Base-by-base conservation (phyloP, 2,113 vertebrate species). In the Paraplagusia blochii region DNA sequence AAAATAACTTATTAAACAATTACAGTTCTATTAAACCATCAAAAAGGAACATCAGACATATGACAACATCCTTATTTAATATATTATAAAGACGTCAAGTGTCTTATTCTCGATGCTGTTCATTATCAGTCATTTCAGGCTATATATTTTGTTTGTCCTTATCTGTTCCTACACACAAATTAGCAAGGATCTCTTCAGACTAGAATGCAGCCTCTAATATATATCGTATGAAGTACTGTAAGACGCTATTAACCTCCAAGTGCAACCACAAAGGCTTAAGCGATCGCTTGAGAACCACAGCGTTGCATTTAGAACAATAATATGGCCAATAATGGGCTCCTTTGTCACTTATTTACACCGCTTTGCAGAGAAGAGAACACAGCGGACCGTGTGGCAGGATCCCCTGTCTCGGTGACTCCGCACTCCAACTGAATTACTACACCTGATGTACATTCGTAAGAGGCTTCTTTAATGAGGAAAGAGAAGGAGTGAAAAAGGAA, bases 401-500 rank as follows among this genome's bases (percentile, higher is more conserved):
- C 43, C 39, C 66, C 38, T 42, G 19, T 12, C 62, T 66, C 15
- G 4, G 48, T 44, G 57, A 52, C 54, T 52, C 9, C 47, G 45
- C 42, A 56, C 44, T 44, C 51, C 19, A n/a, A 42, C 45, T 9
- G 6, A 51, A 72, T 80, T 75, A 57, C 55, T 70, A 66, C 68
- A 64, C 79, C 83, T 75, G 76, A 75, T 72, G 73, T 75, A 71
- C 67, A 63, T 43, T 42, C 53, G 64, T 22, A 38, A 53, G 38
- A 35, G 72, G 63, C 4, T 9, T 10, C 18, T 74, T 66, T 74
- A 84, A 85, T 80, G 82, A 84, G 76, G 65, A 38, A 61, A n/a
- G n/a, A n/a, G n/a, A 42, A 53, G 19, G 34, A n/a, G 35, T n/a
- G 11, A 19, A 11, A 29, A 46, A 15, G 53, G 54, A 48, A 33